phyloP scores from a whole-genome alignment of 2,797 vertebrate species.

The Anguilla marmorata region DNA sequence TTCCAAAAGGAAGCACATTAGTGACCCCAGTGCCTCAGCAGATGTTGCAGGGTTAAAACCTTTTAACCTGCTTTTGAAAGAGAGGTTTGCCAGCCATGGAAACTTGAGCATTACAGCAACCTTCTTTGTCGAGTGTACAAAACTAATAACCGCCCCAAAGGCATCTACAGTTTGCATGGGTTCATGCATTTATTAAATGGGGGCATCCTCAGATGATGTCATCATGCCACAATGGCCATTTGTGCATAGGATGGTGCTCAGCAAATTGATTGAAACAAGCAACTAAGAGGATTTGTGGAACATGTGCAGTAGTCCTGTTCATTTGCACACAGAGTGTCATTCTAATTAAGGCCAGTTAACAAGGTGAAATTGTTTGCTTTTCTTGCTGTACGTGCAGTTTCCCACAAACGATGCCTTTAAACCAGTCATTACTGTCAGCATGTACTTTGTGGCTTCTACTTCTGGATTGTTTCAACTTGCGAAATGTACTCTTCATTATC shows the following conservation, averaged over 20 bases:
- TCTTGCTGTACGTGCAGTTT: background rate
- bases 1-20: conserved; percentile 28
- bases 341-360: background rate
- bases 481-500: no score
- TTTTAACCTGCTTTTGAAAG: conserved; percentile 26
- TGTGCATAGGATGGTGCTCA: background rate
- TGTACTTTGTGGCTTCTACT: background rate
- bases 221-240: background rate
- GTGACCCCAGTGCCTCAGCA: conserved; percentile 19
- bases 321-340: background rate
- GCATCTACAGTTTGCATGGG: background rate
- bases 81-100: conserved; percentile 7
- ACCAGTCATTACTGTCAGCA: background rate
- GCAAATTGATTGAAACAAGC: background rate
- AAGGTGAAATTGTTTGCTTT: background rate
- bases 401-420: background rate
- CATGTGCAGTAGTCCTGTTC: background rate
- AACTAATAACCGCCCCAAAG: background rate
- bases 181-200: background rate
- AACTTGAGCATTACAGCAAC: conserved; percentile 11
- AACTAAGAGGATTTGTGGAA: background rate
- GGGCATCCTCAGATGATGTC: background rate
- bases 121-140: background rate
- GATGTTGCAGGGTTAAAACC: conserved; percentile 29
- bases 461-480: no score